Evolutionary conservation across 1,140 invertebrate genomes (phyloP), one percentile per base, ranked within the genome.

Genomic region (Stratiolaelaps scimitus): DNA sequence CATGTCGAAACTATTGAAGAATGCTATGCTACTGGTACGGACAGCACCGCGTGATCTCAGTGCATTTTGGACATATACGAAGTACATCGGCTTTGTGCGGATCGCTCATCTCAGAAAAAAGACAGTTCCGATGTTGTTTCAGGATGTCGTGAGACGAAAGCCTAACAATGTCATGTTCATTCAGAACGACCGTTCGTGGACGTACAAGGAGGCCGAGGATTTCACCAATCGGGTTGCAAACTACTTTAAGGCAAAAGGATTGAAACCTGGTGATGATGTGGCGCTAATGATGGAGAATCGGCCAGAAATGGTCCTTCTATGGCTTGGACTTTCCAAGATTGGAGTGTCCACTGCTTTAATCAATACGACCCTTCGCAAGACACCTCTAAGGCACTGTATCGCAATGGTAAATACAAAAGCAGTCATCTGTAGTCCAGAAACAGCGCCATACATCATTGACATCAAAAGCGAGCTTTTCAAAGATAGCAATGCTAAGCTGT

Each of bases 231-330:
- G 81, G 66, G 77, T 92, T 10, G 86, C 83, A 0, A 81, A 83
- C 69, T 87, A 82, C 71, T 89, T 89, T 69, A 82, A 84, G 72
- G 73, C 75, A 1, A 72, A 85, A 66, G 82, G 83, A 0, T 79
- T 83, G 66, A 77, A 81, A 47, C 79, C 80, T 28, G 87, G 84
- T 4, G 87, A 93, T 71, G 83, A 83, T 2, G 81, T 95, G n/a
- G 87, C 87, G 0, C 71, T 96, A 5, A 80, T 89, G 30, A 84
- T 93, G 83, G 88, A 90, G 70, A 85, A 80, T 75, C 78, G 84
- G 43, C 83, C 84, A 0, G 86, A 92, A 73, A 91, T 86, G 72
- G 79, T 88, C 1, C 83, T 83, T 69, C 78, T 86, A 17, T 93
- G 89, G 89, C 75, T 94, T 0, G 90, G 89, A 0, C 74, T 93